Evolutionary conservation across 2,888 invertebrate genomes (phyloP), one percentile per base, ranked within the genome.

Genomic region (Acleris sparsana): DNA sequence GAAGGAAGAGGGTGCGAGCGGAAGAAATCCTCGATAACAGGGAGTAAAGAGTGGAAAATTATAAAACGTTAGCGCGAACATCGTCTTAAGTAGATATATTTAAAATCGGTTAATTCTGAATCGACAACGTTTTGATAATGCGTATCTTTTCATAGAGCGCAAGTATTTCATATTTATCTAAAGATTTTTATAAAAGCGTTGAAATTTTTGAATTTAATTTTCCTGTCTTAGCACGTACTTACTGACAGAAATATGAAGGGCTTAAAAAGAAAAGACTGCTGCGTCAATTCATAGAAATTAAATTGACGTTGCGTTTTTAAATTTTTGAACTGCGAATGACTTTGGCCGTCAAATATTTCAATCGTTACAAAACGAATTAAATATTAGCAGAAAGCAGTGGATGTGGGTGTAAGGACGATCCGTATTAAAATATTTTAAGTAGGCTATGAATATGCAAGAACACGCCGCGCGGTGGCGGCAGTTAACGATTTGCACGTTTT

Each of bases 361-460:
- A 84, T 82, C 75, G 80, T 82, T 78, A 73, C 72, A 76, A 83
- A 84, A 80, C 78, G 77, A 85, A 85, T 81, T 84, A 82, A 86
- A 85, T 89, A 91, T 89, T 89, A 86, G 87, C 86, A 84, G 86
- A 87, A 87, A 88, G 80, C 81, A 73, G 70, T 72, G 82, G 85
- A 85, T 85, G 80, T 82, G 82, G 79, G 80, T 74, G 82, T 75
- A 81, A 79, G 85, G 85, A 79, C 84, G 86, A 85, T 83, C 85
- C 86, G 85, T 87, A 89, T 92, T 92, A 92, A 92, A 92, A 92
- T 92, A 92, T 92, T 92, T 90, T 92, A 92, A 92, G 84, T 85
- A 92, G 92, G 88, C 89, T 86, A 92, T 92, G 92, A 92, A 92
- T 92, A 92, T 92, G 92, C 92, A 90, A 86, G 86, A 89, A 87